These are phyloP conservation scores for Sthenelais limicola DNA, from an alignment of 2,888 invertebrate genomes.

Conservation along the genomic window DNA sequence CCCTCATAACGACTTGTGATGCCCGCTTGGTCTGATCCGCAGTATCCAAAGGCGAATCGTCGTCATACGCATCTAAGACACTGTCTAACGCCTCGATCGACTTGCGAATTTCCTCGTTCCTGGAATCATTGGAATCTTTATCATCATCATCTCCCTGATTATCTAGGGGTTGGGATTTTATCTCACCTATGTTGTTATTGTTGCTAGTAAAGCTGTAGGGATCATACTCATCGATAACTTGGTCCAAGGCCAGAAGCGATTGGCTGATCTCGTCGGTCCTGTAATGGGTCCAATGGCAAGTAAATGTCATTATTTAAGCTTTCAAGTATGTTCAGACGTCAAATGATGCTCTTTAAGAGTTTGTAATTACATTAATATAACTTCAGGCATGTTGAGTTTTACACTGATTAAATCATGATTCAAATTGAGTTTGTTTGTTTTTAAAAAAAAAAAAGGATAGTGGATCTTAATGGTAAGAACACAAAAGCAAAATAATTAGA, in stretches of 20 bases:
- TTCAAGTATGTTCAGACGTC: no score
- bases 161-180: no score
- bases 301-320: background rate
- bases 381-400: no score
- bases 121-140: slow-evolving; percentile 10
- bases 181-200: no score
- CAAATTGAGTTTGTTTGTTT: no score
- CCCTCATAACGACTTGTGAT: no score
- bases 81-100: slow-evolving; percentile 38
- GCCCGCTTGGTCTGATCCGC: slow-evolving; percentile 2
- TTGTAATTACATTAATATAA: no score
- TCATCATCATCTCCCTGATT: background rate
- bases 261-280: slow-evolving; percentile 41
- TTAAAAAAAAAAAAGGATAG: no score
- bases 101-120: slow-evolving; percentile 43
- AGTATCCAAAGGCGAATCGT: background rate
- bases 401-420: no score
- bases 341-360: no score
- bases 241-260: slow-evolving; percentile 35
- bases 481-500: no score
- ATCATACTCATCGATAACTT: slow-evolving; percentile 40
- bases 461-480: no score
- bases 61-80: slow-evolving; percentile 38
- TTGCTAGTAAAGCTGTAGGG: background rate
- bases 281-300: slow-evolving; percentile 31